Base-by-base conservation (phyloP, 2,797 vertebrate species). In the Nyctalus aviator region DNA sequence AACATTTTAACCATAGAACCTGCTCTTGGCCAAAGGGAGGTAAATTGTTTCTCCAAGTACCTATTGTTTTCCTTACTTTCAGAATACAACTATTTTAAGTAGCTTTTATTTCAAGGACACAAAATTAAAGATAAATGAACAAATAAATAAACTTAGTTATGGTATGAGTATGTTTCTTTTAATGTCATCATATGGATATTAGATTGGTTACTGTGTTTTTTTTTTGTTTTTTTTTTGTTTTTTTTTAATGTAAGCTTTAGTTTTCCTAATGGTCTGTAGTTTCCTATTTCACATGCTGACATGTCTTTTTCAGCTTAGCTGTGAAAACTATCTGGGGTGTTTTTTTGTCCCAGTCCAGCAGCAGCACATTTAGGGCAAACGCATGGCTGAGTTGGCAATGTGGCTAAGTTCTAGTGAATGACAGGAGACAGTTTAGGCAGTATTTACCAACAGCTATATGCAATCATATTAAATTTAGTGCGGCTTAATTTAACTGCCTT, bases 381-480 rank as follows among this genome's bases (percentile, higher is more conserved):
- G 57, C 62, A 53, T 21, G 69, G 37, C 50, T 44, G 14, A 44
- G 30, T 41, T 83, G 25, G 3, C 35, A 27, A 53, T 8, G 8
- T 84, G 53, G 17, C 89, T 81, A 41, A 94, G 55, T 84, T 85
- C 57, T 78, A 27, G 8, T 88, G 76, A 93, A 8, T 14, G 13
- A 20, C 27, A 72, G 71, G 71, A 72, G 64, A 71, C 32, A 94
- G 1, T 75, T 35, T 32, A 18, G 13, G 20, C 17, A 37, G 13
- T 57, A 13, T 25, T 93, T 83, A 37, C 46, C 46, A 64, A 50
- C 7, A 95, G 50, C 57, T 69, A 46, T 75, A 20, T 78, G 35
- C 30, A n/a, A 14, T 75, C 35, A 37, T 30, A 25, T 10, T 57
- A 59, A 90, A 90, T 88, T 79, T 81, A 88, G 30, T 69, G 5